Evolutionary conservation across 2,113 vertebrate species (phyloP).

Genomic region (Gorsachius goisagi): DNA sequence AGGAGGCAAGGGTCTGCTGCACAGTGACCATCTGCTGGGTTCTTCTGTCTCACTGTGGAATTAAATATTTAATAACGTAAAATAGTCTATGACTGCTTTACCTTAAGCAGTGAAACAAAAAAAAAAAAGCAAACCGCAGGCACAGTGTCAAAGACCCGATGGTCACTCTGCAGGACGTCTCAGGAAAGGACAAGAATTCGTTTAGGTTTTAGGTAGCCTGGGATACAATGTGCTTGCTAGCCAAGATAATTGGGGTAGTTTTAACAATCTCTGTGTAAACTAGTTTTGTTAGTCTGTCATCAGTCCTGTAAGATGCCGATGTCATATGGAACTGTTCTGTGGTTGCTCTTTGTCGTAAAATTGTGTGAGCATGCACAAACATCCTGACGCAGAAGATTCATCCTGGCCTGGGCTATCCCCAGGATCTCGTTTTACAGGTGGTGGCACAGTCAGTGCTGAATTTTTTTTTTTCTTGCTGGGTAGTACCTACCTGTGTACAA

Average conservation of each 20-base stretch:
- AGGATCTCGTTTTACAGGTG: neutral
- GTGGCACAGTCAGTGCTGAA: neutral
- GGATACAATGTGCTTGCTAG: neutral
- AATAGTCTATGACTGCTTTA: neutral
- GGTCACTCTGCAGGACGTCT: neutral
- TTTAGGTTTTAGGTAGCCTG: neutral
- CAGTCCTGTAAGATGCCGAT: neutral
- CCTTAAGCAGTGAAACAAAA: neutral
- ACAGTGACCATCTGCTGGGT: constrained; percentile 11
- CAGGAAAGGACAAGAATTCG: neutral
- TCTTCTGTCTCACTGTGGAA: neutral
- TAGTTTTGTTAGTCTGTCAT: neutral
- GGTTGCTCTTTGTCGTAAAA: neutral
- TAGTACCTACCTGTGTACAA: neutral
- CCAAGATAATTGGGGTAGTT: neutral
- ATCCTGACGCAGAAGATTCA: neutral
- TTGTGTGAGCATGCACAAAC: neutral
- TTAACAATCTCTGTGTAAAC: neutral
- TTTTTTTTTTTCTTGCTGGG: neutral
- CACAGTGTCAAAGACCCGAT: neutral
- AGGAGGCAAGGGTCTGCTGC: neutral
- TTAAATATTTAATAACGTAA: constrained; percentile 8
- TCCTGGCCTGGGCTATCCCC: neutral
- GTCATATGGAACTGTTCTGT: neutral
- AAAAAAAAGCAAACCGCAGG: fast-evolving